Evolutionary conservation across 2,113 vertebrate genomes (phyloP).

Genomic region (Jaculus jaculus): DNA sequence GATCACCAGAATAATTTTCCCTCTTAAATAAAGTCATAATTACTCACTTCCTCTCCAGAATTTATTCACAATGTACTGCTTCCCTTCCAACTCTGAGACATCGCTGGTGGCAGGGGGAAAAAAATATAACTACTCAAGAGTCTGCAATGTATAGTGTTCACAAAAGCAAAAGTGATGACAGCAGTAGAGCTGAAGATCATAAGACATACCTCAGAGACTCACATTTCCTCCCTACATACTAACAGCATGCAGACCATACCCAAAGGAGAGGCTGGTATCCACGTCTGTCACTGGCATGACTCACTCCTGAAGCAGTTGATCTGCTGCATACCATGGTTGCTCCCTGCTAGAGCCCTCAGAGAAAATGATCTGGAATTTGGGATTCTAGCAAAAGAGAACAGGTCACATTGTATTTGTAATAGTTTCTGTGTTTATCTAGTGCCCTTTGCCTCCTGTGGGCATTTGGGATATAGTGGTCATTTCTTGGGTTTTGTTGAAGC

Average conservation of each 20-base stretch:
- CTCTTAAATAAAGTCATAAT: neutral
- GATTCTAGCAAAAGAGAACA: neutral
- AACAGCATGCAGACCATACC: accelerated
- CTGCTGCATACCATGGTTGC: neutral
- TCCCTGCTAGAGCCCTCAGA: neutral
- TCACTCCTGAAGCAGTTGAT: neutral
- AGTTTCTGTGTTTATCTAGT: neutral
- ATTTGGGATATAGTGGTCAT: neutral
- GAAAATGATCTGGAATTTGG: neutral
- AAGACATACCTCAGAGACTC: neutral
- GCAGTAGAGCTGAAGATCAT: neutral
- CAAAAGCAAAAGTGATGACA: neutral
- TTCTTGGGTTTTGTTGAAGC: neutral
- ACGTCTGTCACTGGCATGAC: neutral
- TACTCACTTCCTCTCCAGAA: neutral
- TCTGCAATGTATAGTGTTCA: neutral
- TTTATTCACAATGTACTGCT: neutral
- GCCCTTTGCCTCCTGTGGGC: neutral
- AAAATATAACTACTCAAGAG: neutral
- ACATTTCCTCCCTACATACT: neutral
- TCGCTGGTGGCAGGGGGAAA: too few species aligned
- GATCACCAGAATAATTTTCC: neutral
- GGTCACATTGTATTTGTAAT: neutral
- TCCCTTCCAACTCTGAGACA: neutral
- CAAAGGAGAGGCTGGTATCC: neutral